A percentile compares a stretch with the other conserved stretches of the same genome.
phyloP scores from a whole-genome alignment of 2,797 vertebrate species.

The Pachyuromys duprasi region DNA sequence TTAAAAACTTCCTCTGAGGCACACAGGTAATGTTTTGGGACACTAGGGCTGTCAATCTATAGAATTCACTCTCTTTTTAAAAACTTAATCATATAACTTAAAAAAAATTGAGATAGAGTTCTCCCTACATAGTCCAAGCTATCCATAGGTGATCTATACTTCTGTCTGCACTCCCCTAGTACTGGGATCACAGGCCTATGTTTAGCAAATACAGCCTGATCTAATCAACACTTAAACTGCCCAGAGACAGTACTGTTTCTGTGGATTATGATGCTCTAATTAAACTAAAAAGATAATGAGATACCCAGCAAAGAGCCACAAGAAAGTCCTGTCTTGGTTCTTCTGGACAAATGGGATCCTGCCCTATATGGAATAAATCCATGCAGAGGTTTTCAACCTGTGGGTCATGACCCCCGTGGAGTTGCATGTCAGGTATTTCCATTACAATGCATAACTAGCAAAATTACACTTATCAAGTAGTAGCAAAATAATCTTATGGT shows the following conservation, averaged over 20 bases:
- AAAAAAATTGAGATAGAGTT: not conserved
- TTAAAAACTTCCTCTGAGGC: not conserved
- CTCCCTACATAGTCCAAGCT: not conserved
- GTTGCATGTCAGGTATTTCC: not conserved
- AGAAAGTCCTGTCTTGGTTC: not conserved
- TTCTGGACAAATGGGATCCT: not conserved
- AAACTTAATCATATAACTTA: not conserved
- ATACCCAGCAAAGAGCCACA: not conserved
- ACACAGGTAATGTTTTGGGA: not conserved
- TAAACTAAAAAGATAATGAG: constrained; percentile 3
- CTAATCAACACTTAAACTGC: not conserved
- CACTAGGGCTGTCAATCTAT: not conserved
- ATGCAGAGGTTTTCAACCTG: not conserved
- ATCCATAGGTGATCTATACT: too few relatives aligned
- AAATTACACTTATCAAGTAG: not conserved
- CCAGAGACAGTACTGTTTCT: not conserved
- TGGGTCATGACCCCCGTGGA: not conserved
- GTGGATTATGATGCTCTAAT: not conserved
- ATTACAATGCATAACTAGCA: not conserved
- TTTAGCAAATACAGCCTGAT: not conserved
- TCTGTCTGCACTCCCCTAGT: too few relatives aligned
- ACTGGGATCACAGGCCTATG: not conserved
- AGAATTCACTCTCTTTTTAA: not conserved
- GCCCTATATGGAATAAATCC: not conserved
- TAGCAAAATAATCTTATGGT: not conserved